A percentile compares a stretch with the other conserved stretches of the same genome.
Conservation (phyloP, 2,888 invertebrate genomes). For the Ctenicera cuprea region DNA sequence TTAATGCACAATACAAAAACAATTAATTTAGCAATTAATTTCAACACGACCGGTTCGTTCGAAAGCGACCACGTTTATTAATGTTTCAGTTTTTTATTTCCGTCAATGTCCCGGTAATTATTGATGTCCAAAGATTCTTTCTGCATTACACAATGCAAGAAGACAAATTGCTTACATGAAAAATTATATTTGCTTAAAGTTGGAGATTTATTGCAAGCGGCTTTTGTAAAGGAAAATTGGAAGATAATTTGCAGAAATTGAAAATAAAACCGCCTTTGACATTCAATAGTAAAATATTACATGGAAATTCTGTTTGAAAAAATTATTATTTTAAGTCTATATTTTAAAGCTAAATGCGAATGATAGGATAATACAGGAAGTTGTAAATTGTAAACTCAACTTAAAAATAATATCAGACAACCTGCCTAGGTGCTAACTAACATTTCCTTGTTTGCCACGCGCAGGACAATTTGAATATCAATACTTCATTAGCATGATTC, state of each 20-base stretch:
- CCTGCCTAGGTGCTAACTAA: slow-evolving; percentile 14
- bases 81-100: slow-evolving; percentile 26
- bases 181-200: slow-evolving; percentile 15
- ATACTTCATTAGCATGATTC: slow-evolving; percentile 46
- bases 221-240: not conserved
- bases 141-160: slow-evolving; percentile 12
- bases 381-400: slow-evolving; percentile 6
- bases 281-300: not conserved
- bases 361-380: not conserved
- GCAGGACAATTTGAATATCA: slow-evolving; percentile 45
- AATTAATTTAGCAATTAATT: slow-evolving; percentile 23
- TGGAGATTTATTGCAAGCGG: slow-evolving; percentile 23
- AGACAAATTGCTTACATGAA: slow-evolving; percentile 30
- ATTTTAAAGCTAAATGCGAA: not conserved
- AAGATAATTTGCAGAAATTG: not conserved
- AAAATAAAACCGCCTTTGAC: not conserved
- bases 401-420: slow-evolving; percentile 1
- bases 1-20: slow-evolving; percentile 8
- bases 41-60: slow-evolving; percentile 25
- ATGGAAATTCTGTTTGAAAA: not conserved
- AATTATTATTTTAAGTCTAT: not conserved
- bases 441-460: slow-evolving; percentile 26
- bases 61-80: slow-evolving; percentile 18
- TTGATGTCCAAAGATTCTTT: slow-evolving; percentile 18
- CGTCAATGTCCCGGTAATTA: slow-evolving; percentile 26